Percentiles rank a stretch among this genome's conserved stretches.
These are phyloP conservation scores for Lipotes vexillifer DNA, from an alignment of 2,113 vertebrate genomes.

Conservation along the genomic window DNA sequence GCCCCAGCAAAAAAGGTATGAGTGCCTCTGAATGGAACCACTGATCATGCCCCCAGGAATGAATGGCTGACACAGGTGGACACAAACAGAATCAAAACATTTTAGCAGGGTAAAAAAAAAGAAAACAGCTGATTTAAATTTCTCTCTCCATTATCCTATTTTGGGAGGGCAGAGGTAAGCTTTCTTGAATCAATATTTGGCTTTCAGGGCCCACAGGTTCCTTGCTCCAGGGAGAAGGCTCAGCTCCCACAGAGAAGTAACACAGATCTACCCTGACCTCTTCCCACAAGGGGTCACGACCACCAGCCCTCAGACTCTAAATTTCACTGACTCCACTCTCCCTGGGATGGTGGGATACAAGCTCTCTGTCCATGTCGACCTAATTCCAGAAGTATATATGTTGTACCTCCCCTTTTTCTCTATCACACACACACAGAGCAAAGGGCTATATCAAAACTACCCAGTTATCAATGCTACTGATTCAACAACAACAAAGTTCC, in stretches of 20 bases:
- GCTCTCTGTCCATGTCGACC: not conserved
- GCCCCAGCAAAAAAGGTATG: not conserved
- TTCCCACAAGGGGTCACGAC: not conserved
- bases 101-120: not conserved
- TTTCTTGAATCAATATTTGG: conserved; percentile 30
- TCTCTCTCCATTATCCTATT: not conserved
- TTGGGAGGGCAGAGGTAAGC: not conserved
- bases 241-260: not conserved
- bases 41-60: not conserved
- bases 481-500: not conserved
- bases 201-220: not conserved
- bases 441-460: not conserved
- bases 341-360: not conserved
- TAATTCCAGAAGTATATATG: not conserved
- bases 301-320: not conserved
- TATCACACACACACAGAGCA: not conserved
- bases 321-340: not conserved
- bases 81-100: conserved; percentile 18
- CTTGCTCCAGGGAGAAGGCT: not conserved
- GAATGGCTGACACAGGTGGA: not conserved
- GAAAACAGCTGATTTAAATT: not conserved
- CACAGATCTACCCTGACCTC: not conserved
- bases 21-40: not conserved
- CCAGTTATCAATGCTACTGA: not conserved
- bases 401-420: not conserved